Conservation (phyloP, 2,888 invertebrate species). For the Hypselothyrea guttata region DNA sequence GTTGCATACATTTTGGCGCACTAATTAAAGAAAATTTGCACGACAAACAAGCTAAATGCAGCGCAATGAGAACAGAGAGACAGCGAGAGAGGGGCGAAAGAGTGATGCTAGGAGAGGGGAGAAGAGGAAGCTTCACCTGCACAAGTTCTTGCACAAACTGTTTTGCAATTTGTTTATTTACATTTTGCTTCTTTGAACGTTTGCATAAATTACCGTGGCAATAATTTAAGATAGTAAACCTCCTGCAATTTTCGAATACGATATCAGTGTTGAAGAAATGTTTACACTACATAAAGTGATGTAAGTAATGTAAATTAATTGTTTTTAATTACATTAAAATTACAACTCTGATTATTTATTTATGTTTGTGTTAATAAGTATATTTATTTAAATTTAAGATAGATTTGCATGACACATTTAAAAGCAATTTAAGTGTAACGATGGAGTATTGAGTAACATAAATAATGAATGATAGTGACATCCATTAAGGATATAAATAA, state of each 20-base stretch:
- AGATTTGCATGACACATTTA: too few species aligned
- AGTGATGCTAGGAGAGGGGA: too few species aligned
- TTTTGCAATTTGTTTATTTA: slow-evolving; percentile 43
- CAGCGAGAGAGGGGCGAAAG: too few species aligned
- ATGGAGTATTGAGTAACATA: too few species aligned
- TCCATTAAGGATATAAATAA: too few species aligned
- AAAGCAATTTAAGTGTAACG: too few species aligned
- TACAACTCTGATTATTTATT: background rate
- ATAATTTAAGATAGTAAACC: slow-evolving; percentile 34
- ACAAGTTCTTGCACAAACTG: slow-evolving; percentile 10
- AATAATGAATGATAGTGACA: too few species aligned
- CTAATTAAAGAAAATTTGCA: slow-evolving; percentile 67
- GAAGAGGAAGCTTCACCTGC: background rate
- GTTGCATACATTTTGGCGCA: slow-evolving; percentile 59
- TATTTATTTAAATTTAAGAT: too few species aligned
- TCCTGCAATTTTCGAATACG: slow-evolving; percentile 15
- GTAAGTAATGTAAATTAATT: too few species aligned
- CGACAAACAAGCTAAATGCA: slow-evolving; percentile 36
- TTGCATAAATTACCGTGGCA: slow-evolving; percentile 54
- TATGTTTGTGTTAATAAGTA: too few species aligned
- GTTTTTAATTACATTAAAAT: background rate
- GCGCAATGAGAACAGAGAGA: background rate
- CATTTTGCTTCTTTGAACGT: slow-evolving; percentile 44
- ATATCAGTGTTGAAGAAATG: slow-evolving; percentile 5
- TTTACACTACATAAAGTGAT: background rate